Evolutionary conservation across 2,797 vertebrate genomes (phyloP).

Genomic region (Ptychadena robeensis): DNA sequence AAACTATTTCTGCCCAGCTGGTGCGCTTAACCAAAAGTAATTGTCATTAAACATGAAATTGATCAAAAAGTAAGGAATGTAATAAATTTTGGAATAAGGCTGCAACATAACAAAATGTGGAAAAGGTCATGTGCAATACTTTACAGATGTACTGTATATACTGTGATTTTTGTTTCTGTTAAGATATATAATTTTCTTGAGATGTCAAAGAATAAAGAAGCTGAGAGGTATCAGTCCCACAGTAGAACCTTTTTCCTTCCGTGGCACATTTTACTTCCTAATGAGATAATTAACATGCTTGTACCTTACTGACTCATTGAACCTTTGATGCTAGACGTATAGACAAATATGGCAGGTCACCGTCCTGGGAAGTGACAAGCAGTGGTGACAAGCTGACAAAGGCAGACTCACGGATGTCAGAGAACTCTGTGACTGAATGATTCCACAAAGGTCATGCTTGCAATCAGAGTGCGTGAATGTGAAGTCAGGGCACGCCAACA

Average conservation of each 20-base stretch:
- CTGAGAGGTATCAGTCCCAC: not conserved
- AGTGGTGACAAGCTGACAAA: constrained; percentile 43
- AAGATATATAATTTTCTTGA: too few relatives aligned
- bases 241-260: not conserved
- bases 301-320: constrained; percentile 21
- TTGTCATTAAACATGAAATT: too few relatives aligned
- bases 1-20: too few relatives aligned
- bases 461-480: constrained; percentile 13
- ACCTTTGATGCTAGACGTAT: constrained; percentile 14
- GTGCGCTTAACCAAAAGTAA: too few relatives aligned
- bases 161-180: too few relatives aligned
- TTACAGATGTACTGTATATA: too few relatives aligned
- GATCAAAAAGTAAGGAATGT: too few relatives aligned
- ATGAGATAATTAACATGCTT: constrained; percentile 53
- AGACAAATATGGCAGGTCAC: constrained; percentile 50
- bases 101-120: too few relatives aligned
- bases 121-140: too few relatives aligned
- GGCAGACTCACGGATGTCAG: constrained; percentile 38
- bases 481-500: constrained; percentile 8
- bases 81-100: too few relatives aligned
- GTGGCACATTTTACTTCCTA: constrained; percentile 49
- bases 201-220: not conserved
- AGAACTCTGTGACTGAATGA: constrained; percentile 37
- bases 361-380: constrained; percentile 32
- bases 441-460: constrained; percentile 49